Evolutionary conservation across 2,113 vertebrate species (phyloP).

Genomic region (Pogonocichla stellata): DNA sequence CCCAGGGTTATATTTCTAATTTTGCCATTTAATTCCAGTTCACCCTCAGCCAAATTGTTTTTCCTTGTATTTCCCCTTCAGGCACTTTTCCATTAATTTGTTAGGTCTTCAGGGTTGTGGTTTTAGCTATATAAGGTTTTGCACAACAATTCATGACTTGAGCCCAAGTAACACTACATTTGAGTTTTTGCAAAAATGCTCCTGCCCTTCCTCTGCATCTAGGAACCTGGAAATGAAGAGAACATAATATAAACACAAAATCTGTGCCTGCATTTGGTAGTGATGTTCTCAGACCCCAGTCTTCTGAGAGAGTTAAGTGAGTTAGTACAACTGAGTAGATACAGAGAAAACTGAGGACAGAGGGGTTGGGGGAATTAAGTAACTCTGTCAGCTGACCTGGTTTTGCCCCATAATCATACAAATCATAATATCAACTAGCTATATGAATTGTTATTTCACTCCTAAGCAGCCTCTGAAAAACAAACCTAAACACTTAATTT

Average conservation of each 20-base stretch:
- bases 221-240: background rate
- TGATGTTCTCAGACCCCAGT: background rate
- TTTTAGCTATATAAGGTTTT: background rate
- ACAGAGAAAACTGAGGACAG: background rate
- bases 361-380: background rate
- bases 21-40: background rate
- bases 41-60: background rate
- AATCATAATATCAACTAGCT: background rate
- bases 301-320: background rate
- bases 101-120: background rate
- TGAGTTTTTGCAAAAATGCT: background rate
- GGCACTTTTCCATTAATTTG: background rate
- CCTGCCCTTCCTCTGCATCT: background rate
- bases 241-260: background rate
- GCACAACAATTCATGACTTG: background rate
- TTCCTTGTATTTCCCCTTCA: background rate
- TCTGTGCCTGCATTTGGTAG: background rate
- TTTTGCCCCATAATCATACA: background rate
- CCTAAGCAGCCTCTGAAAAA: conserved; percentile 7
- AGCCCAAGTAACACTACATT: background rate
- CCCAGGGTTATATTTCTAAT: background rate
- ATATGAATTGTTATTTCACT: conserved; percentile 1
- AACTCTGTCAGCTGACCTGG: background rate
- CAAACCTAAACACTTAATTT: background rate
- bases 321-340: background rate